Evolutionary conservation across 1,140 invertebrate species (phyloP).

Genomic region (Megalopta genalis): DNA sequence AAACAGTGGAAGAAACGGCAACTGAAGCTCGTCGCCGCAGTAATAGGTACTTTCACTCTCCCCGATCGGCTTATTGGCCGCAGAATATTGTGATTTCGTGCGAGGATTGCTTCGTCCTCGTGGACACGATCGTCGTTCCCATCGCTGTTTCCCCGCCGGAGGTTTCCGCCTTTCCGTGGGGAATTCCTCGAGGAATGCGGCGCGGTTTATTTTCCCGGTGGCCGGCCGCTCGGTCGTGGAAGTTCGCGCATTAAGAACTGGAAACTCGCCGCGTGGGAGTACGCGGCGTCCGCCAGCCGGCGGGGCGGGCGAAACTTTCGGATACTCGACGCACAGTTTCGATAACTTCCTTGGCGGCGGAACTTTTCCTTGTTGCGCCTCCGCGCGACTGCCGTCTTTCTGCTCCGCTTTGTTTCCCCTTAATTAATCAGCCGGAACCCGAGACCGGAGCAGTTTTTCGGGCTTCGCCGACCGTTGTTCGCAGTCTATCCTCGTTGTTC

Average conservation of each 20-base stretch:
- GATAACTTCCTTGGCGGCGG: conserved; percentile 35
- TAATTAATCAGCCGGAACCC: conserved; percentile 1
- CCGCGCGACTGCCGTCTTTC: neutral
- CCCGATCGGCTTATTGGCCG: too few relatives aligned
- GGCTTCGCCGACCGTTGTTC: neutral
- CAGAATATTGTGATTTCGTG: too few relatives aligned
- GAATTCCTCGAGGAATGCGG: conserved; percentile 37
- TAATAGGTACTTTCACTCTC: too few relatives aligned
- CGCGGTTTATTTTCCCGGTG: conserved; percentile 17
- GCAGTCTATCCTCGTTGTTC: neutral
- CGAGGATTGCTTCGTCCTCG: too few relatives aligned
- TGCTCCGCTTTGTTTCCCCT: neutral
- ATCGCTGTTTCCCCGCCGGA: too few relatives aligned
- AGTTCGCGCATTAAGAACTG: conserved; percentile 55
- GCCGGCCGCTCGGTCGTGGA: conserved; percentile 26
- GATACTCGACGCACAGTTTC: conserved; percentile 33
- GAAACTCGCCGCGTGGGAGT: conserved; percentile 9
- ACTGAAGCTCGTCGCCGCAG: too few relatives aligned
- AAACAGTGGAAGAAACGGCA: too few relatives aligned
- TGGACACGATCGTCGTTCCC: too few relatives aligned
- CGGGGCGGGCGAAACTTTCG: conserved; percentile 35
- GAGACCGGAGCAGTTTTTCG: neutral
- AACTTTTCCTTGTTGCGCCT: conserved; percentile 35
- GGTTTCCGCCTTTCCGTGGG: too few relatives aligned
- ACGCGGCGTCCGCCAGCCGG: conserved; percentile 19